phyloP scores from a whole-genome alignment of 2,888 invertebrate species.

The Morpho helenor region DNA sequence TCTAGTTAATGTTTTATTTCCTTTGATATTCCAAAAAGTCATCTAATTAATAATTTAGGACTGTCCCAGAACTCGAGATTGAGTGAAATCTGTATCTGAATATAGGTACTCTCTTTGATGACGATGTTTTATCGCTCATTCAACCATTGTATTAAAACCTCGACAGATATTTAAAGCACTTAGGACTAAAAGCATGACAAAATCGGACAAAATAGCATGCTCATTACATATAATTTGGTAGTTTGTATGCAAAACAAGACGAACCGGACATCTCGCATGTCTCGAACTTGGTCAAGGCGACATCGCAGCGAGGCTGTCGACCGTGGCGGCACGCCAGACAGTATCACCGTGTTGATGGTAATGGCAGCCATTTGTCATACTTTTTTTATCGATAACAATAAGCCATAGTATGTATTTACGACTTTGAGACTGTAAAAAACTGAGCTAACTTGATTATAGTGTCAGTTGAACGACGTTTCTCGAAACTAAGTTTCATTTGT shows the following conservation, averaged over 20 bases:
- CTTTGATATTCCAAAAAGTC: too few species aligned
- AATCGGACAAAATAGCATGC: neutral
- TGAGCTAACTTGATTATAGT: constrained; percentile 5
- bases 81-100: too few species aligned
- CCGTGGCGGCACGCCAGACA: constrained; percentile 69
- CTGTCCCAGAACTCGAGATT: too few species aligned
- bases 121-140: too few species aligned
- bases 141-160: too few species aligned
- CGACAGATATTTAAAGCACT: too few species aligned
- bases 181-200: too few species aligned
- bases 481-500: constrained; percentile 2
- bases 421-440: constrained; percentile 6
- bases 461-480: constrained; percentile 3
- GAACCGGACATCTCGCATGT: constrained; percentile 49
- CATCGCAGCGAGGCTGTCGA: constrained; percentile 42
- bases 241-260: constrained; percentile 46
- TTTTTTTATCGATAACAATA: constrained; percentile 46
- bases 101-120: too few species aligned
- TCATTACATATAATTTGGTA: constrained; percentile 32
- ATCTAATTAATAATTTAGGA: too few species aligned
- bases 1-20: too few species aligned
- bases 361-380: constrained; percentile 58
- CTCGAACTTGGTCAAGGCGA: constrained; percentile 73
- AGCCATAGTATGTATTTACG: constrained; percentile 13
- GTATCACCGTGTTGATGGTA: constrained; percentile 34